Evolutionary conservation across 35 echinoderm and acorn worm genomes (phyloP).

Genomic region (Hemicentrotus pulcherrimus): DNA sequence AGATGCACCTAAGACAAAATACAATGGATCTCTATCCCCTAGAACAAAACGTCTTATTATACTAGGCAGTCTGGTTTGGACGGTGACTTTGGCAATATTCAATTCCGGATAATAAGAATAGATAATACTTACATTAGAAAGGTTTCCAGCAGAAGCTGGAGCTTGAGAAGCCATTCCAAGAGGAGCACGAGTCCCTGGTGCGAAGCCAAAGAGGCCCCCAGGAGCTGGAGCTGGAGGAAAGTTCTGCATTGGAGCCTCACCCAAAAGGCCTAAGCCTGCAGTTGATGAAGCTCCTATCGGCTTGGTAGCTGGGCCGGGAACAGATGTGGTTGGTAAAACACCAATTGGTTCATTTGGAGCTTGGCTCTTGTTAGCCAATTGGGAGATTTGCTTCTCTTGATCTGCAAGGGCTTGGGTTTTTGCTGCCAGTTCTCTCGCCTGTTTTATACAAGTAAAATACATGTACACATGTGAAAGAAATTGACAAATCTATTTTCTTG

Average conservation of each 20-base stretch:
- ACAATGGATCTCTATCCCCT: too few species aligned
- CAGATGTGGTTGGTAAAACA: not conserved
- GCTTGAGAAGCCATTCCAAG: not conserved
- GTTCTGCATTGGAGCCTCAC: not conserved
- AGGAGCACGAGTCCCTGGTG: not conserved
- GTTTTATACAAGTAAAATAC: not conserved
- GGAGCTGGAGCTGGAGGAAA: not conserved
- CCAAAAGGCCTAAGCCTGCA: not conserved
- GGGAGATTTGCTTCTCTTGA: not conserved
- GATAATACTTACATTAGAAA: not conserved
- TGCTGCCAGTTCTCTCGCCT: slow-evolving; percentile 48
- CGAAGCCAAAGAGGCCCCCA: not conserved
- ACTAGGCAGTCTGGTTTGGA: not conserved
- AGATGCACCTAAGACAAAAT: too few species aligned
- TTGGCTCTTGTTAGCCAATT: not conserved
- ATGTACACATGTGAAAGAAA: too few species aligned
- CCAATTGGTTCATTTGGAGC: not conserved
- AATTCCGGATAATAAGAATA: not conserved
- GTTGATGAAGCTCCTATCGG: not conserved
- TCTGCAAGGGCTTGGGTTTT: slow-evolving; percentile 53
- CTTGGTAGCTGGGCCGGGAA: not conserved
- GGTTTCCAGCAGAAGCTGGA: not conserved
- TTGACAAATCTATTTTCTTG: too few species aligned
- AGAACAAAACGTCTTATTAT: too few species aligned
- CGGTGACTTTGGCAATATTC: not conserved